Evolutionary conservation across 1,140 invertebrate species (phyloP), one percentile per base, ranked within the genome.

Genomic region (Popillia japonica): DNA sequence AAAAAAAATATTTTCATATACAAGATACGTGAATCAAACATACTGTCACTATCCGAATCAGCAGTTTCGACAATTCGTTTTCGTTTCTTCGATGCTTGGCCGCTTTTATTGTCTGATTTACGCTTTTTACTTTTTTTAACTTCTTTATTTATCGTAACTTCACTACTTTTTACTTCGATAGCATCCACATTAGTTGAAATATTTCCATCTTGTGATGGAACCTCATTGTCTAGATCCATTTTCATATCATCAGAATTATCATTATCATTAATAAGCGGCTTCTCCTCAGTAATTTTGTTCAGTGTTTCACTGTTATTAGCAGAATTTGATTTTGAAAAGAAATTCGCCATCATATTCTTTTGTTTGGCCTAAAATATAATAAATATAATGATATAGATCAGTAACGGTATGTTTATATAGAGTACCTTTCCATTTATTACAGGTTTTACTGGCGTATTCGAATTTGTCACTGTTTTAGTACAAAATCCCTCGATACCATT

Each of bases 41-140:
- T 23, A 76, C 75, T 42, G 55, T 76, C 75, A 55, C 75, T 76
- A 27, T 76, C 75, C 3, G 75, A 76, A 34, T 76, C 44, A 40
- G 6, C 41, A 4, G 6, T 8, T 55, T 48, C 44, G 17, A 76
- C 8, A 23, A 76, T 76, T 23, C 75, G 41, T n/a, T 40, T 76
- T 6, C 75, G 14, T 48, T 76, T 76, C 41, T 76, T 76, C 2
- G 41, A 14, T 11, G 17, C 7, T 76, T 76, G 75, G 11, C 20
- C 14, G 23, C 75, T 27, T 48, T 76, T 76, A 55, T 55, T 6
- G 0, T 76, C 4, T 1, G 41, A 27, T 22, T 55, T 44, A 42
- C 44, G 41, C 48, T 55, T 76, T n/a, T 76, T 76, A 11, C 75
- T 27, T 76, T 59, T 76, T 14, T 76, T 44, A 20, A 22, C 20